Conservation (phyloP, 2,113 vertebrate species). For the Otus sunia region DNA sequence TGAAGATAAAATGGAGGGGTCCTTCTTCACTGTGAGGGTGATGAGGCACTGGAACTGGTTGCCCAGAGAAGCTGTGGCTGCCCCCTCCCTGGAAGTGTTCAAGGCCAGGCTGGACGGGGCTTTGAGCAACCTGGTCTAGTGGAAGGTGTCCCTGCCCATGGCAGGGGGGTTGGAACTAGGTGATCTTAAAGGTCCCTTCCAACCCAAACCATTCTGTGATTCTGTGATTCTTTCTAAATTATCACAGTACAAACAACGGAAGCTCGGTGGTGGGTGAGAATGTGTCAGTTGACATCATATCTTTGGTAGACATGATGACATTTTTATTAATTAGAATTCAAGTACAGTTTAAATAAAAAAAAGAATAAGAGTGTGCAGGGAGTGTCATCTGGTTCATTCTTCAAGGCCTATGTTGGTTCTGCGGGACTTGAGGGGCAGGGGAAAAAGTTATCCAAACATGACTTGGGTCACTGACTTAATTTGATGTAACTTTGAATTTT, state of each 20-base stretch:
- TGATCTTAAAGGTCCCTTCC: too few relatives aligned
- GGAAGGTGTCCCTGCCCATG: too few relatives aligned
- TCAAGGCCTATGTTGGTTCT: not conserved
- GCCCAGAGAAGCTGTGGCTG: too few relatives aligned
- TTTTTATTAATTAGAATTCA: not conserved
- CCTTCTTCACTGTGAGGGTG: not conserved
- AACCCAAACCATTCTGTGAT: too few relatives aligned
- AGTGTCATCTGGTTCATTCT: not conserved
- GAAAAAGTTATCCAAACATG: not conserved
- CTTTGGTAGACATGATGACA: not conserved
- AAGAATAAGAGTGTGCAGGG: not conserved
- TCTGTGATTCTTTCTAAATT: not conserved
- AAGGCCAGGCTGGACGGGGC: too few relatives aligned
- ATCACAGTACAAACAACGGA: not conserved
- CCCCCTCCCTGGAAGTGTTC: too few relatives aligned
- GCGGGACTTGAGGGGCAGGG: fast-evolving
- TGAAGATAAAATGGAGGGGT: not conserved
- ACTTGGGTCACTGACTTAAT: not conserved
- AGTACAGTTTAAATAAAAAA: not conserved
- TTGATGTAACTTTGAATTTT: not conserved
- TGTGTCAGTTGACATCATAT: not conserved
- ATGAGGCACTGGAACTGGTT: too few relatives aligned
- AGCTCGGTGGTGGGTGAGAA: not conserved
- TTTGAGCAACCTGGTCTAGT: too few relatives aligned
- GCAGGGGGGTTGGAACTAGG: too few relatives aligned